These are phyloP conservation scores for Picus viridis DNA, from an alignment of 2,797 vertebrate species.

Conservation along the genomic window DNA sequence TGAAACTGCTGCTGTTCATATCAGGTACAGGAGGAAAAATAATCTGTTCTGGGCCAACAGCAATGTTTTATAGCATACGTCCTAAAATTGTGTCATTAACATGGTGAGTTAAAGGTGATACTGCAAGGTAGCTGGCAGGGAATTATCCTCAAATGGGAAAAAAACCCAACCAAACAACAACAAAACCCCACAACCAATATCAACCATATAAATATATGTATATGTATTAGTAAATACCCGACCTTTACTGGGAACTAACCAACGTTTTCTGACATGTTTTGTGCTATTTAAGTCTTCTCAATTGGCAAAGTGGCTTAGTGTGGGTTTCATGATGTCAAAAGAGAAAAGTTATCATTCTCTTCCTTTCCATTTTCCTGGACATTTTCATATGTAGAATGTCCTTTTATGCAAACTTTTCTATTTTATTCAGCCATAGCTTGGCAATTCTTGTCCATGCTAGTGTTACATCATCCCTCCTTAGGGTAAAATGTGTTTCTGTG, in stretches of 20 bases:
- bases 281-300: background rate
- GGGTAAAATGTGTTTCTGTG: background rate
- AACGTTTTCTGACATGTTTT: background rate
- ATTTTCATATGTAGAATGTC: background rate
- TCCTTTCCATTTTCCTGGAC: background rate
- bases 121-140: background rate
- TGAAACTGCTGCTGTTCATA: background rate
- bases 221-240: background rate
- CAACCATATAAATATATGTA: background rate
- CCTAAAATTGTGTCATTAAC: background rate
- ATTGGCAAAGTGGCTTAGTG: background rate
- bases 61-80: background rate
- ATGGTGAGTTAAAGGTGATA: background rate
- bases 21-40: background rate
- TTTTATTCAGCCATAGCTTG: background rate
- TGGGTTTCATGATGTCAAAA: background rate
- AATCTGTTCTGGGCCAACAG: accelerated
- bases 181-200: background rate
- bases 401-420: background rate
- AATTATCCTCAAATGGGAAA: background rate
- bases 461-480: background rate
- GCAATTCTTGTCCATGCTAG: background rate
- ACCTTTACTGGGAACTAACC: background rate
- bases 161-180: background rate
- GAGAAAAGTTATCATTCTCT: background rate